Evolutionary conservation across 2,113 vertebrate species (phyloP), one percentile per base, ranked within the genome.

Genomic region (Scomber japonicus): DNA sequence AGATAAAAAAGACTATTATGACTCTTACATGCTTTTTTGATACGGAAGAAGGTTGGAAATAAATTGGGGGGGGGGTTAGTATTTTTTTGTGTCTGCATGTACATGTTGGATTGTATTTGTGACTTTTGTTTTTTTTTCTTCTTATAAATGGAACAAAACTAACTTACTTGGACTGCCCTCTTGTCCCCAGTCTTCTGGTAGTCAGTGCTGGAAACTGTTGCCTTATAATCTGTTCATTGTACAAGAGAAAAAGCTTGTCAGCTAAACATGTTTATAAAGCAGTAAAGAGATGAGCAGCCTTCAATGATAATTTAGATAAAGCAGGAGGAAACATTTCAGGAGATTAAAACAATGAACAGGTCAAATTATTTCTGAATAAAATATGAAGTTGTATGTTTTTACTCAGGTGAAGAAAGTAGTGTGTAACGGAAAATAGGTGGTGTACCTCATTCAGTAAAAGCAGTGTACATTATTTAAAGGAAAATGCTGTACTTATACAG

Each of bases 141-240:
- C 9, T 40, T 1, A 40, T 40, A 40, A 40, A 40, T 8, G 9
- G 9, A 40, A 40, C 35, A 7, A 40, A 40, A 40, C 6, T 65
- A 87, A 88, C 97, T 97, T 95, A 99, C 98, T 99, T 99, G 31
- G 98, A 99, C 88, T 99, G 98, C 75, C 98, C 98, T 92, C 98
- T 96, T 40, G 98, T 99, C 82, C 98, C 98, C 45, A 99, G 96
- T 93, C 98, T 94, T 91, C 98, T 95, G 82, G 98, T 99, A 0
- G 98, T 99, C 69, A 99, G 88, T 57, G 99, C 98, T 70, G 98
- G 98, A 92, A 99, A 99, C 86, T 99, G 98, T 77, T 99, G 98
- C 75, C 98, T 95, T 94, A 99, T 99, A 93, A 99, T 99, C 98
- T 96, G 78, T 86, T 64, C 14, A 86, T 55, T 49, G 44, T 17